Conservation (phyloP, 2,888 invertebrate genomes). For the Ceraclea dissimilis region DNA sequence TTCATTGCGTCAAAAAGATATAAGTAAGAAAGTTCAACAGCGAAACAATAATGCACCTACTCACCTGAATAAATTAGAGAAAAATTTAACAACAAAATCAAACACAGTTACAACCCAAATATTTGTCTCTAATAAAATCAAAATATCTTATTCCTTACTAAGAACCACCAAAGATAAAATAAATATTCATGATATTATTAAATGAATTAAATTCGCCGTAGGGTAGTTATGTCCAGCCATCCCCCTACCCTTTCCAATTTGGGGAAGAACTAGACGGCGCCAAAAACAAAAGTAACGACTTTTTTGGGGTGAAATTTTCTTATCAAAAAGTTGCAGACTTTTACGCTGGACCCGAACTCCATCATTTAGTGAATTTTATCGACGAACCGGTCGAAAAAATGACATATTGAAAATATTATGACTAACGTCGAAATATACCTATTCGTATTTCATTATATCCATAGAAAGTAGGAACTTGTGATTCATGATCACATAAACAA, state of each 20-base stretch:
- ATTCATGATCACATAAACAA: no score
- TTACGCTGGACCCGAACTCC: background rate
- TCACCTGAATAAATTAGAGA: background rate
- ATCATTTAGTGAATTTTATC: no score
- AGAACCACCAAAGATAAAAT: constrained; percentile 4
- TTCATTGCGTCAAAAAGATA: no score
- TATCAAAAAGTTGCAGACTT: constrained; percentile 23
- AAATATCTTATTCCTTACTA: background rate
- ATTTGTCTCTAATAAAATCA: background rate
- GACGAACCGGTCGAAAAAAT: no score
- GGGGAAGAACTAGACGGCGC: background rate
- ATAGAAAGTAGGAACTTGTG: no score
- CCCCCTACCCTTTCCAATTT: background rate
- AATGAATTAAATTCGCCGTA: constrained; percentile 11
- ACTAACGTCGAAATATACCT: no score
- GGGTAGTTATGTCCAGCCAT: background rate
- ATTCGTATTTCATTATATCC: no score
- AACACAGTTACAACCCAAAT: background rate
- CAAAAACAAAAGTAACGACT: constrained; percentile 17
- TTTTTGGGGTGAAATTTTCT: constrained; percentile 15
- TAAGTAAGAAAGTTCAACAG: no score
- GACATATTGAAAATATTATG: no score
- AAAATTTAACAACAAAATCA: background rate
- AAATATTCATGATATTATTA: constrained; percentile 20
- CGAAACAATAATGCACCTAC: no score